Percentiles rank a stretch among this genome's conserved stretches.
phyloP scores from a whole-genome alignment of 2,797 vertebrate species.

The Acanthopagrus latus region DNA sequence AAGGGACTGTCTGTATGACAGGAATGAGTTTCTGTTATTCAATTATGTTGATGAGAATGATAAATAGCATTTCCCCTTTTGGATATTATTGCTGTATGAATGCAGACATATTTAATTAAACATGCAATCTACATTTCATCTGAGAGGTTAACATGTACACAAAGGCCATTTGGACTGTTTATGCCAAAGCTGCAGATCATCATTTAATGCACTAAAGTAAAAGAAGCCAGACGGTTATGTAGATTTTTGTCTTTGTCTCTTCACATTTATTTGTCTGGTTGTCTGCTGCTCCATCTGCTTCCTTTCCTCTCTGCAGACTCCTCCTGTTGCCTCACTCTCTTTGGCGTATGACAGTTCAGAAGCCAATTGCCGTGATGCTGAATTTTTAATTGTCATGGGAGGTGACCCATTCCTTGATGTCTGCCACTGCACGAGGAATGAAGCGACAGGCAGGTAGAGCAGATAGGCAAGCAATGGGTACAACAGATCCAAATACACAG shows the following conservation, averaged over 20 bases:
- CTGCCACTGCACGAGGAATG: slow-evolving; percentile 31
- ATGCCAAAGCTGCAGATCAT: no score
- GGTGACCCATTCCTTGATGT: slow-evolving; percentile 59
- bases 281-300: slow-evolving; percentile 13
- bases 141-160: no score
- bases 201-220: not conserved
- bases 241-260: slow-evolving; percentile 2
- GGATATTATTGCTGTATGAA: not conserved
- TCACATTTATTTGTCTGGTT: not conserved
- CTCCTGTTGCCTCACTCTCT: slow-evolving; percentile 34
- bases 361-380: slow-evolving; percentile 31
- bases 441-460: slow-evolving; percentile 37
- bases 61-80: not conserved
- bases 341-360: slow-evolving; percentile 49
- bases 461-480: slow-evolving; percentile 25
- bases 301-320: slow-evolving; percentile 6
- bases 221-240: not conserved
- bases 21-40: not conserved
- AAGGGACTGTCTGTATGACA: not conserved
- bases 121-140: not conserved
- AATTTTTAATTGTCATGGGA: slow-evolving; percentile 60
- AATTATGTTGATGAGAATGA: not conserved
- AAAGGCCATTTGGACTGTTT: no score
- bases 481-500: slow-evolving; percentile 23
- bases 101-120: not conserved